Evolutionary conservation across 2,113 vertebrate genomes (phyloP).

Genomic region (Prolemur simus): DNA sequence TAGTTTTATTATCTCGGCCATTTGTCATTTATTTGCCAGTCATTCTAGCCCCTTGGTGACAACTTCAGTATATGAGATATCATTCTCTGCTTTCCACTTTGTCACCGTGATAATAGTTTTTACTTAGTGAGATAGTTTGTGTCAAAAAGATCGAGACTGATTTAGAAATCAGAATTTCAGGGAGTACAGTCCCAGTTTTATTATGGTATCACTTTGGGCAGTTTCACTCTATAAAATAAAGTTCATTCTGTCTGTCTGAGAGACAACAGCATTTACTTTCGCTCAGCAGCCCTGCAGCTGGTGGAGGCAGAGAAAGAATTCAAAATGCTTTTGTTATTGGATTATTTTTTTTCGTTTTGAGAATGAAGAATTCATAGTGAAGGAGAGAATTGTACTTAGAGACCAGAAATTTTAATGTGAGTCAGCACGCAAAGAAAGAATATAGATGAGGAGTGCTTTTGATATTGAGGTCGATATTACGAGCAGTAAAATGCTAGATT

Average conservation of each 20-base stretch:
- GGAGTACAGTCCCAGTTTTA: not conserved
- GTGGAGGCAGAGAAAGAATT: not conserved
- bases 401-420: not conserved
- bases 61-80: not conserved
- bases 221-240: not conserved
- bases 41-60: not conserved
- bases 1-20: not conserved
- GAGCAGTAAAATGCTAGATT: not conserved
- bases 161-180: not conserved
- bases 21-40: not conserved
- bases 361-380: not conserved
- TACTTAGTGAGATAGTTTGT: not conserved
- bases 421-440: not conserved
- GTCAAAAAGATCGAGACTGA: not conserved
- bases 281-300: not conserved
- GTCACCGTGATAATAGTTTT: not conserved
- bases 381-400: not conserved
- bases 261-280: not conserved
- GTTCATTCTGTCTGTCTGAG: not conserved
- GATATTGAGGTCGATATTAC: not conserved
- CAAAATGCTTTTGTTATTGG: not conserved
- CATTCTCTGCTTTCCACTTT: not conserved
- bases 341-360: not conserved
- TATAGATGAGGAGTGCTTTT: not conserved
- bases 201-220: not conserved